These are phyloP conservation scores for Panonychus citri DNA, from an alignment of 1,140 invertebrate species.

Conservation along the genomic window DNA sequence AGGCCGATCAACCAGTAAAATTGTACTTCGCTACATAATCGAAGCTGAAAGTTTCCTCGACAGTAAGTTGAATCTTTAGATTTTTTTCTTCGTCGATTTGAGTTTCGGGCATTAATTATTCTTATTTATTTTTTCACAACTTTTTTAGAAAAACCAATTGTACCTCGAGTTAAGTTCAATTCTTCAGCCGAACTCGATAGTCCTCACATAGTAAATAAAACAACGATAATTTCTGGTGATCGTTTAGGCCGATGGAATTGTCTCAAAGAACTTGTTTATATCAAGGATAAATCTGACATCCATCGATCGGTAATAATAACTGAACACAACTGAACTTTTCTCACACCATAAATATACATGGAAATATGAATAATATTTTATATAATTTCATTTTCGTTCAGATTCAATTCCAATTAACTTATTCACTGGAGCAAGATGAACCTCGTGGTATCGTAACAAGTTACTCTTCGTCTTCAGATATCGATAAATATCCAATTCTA, in stretches of 20 bases:
- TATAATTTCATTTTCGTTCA: constrained; percentile 24
- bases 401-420: constrained; percentile 50
- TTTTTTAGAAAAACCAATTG: neutral
- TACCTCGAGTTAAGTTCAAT: constrained; percentile 40
- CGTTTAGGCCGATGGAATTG: constrained; percentile 27
- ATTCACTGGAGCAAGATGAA: constrained; percentile 24
- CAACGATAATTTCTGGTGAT: neutral
- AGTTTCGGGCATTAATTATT: too few species aligned
- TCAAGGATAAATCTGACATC: constrained; percentile 27
- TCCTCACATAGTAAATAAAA: constrained; percentile 22
- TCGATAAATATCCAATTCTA: constrained; percentile 58
- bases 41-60: constrained; percentile 51
- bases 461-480: constrained; percentile 32
- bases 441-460: constrained; percentile 22
- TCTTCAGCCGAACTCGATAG: constrained; percentile 10
- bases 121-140: neutral
- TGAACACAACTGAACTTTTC: too few species aligned
- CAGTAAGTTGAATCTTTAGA: constrained; percentile 21
- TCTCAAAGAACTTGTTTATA: constrained; percentile 44
- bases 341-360: too few species aligned
- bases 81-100: too few species aligned
- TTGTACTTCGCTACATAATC: constrained; percentile 36
- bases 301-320: constrained; percentile 30
- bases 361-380: too few species aligned
- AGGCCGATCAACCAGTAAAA: neutral